Conservation (phyloP, 2,113 vertebrate species). For the Gavialis gangeticus region DNA sequence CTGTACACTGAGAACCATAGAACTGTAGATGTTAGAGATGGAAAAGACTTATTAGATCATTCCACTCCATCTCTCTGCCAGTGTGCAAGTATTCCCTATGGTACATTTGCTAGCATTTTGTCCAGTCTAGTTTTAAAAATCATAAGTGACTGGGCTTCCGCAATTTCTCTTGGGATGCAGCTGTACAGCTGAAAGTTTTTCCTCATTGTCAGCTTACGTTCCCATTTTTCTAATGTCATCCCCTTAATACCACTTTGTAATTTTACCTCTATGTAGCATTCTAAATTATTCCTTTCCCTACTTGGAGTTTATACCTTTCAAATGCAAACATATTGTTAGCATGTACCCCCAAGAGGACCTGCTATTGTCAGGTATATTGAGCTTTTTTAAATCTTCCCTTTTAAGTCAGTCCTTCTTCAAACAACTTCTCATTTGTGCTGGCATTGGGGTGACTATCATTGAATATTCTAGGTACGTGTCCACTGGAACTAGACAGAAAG, state of each 20-base stretch:
- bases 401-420: neutral
- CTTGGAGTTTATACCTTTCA: neutral
- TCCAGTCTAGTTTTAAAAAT: constrained; percentile 52
- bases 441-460: neutral
- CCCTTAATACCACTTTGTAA: constrained; percentile 3
- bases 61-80: constrained; percentile 21
- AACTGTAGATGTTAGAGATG: constrained; percentile 42
- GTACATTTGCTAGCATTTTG: constrained; percentile 60
- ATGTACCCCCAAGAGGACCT: neutral
- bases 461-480: constrained; percentile 16
- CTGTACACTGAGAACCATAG: constrained; percentile 6
- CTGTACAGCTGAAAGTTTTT: constrained; percentile 43
- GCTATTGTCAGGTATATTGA: neutral
- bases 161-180: constrained; percentile 1
- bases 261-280: neutral
- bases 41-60: constrained; percentile 58
- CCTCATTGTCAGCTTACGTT: neutral
- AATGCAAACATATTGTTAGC: constrained; percentile 1
- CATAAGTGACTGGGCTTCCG: constrained; percentile 45
- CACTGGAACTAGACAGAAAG: constrained; percentile 54
- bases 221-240: constrained; percentile 19
- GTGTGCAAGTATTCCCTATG: constrained; percentile 3
- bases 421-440: neutral
- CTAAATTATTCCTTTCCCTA: constrained; percentile 21
- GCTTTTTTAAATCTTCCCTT: constrained; percentile 6